Evolutionary conservation across 2,113 vertebrate genomes (phyloP).

Genomic region (Thunnus maccoyii): DNA sequence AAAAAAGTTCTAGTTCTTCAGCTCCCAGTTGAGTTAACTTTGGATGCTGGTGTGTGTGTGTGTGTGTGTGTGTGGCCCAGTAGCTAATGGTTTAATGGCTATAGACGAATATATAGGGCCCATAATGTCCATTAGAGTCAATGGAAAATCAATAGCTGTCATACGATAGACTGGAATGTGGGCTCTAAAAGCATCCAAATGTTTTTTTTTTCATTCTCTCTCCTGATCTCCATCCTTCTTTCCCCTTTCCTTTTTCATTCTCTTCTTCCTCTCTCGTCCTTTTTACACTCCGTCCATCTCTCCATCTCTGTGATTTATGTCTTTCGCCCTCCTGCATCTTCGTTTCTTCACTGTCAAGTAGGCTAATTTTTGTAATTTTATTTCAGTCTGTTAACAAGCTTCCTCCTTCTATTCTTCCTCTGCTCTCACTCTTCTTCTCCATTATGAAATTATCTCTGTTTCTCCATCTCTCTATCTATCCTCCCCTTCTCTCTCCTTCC

Average conservation of each 20-base stretch:
- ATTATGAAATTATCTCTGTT: background rate
- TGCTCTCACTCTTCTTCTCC: background rate
- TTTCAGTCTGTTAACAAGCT: background rate
- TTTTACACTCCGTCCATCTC: background rate
- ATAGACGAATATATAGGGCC: slow-evolving; percentile 51
- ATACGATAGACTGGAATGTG: slow-evolving; percentile 59
- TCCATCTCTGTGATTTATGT: background rate
- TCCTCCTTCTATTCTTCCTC: background rate
- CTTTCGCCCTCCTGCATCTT: background rate
- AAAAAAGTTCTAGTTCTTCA: background rate
- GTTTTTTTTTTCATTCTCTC: background rate
- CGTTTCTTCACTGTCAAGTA: background rate
- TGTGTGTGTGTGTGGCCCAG: slow-evolving; percentile 8
- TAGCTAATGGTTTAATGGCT: slow-evolving; percentile 65
- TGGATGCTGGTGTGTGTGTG: background rate
- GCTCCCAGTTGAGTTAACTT: background rate
- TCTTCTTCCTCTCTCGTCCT: background rate
- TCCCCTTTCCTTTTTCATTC: background rate
- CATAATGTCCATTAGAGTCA: slow-evolving; percentile 69
- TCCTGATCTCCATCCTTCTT: background rate
- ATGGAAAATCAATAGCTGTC: slow-evolving; percentile 76
- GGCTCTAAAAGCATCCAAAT: slow-evolving; percentile 65
- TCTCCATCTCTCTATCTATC: background rate
- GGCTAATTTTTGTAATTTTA: background rate
- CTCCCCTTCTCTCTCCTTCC: background rate